Evolutionary conservation across 1,140 invertebrate genomes (phyloP).

Genomic region (Andricus grossulariae): DNA sequence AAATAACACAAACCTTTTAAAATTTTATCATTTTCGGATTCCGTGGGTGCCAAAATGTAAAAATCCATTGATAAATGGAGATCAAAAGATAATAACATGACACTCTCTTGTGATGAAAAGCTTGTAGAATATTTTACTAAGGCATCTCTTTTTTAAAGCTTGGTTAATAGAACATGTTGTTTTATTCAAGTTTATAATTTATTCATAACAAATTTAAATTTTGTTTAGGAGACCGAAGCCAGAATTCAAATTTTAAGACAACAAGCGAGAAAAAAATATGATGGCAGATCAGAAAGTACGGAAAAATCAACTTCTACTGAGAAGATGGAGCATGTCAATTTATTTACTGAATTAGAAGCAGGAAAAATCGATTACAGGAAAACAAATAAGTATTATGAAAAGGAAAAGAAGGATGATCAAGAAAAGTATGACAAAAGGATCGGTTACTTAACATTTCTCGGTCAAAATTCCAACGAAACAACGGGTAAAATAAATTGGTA

Average conservation of each 20-base stretch:
- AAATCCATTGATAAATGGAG: no score
- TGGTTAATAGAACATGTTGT: no score
- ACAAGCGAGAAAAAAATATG: constrained; percentile 75
- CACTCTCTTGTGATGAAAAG: no score
- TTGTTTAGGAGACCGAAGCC: constrained; percentile 88
- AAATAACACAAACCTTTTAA: no score
- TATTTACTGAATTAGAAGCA: constrained; percentile 92
- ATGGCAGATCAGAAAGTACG: constrained; percentile 5
- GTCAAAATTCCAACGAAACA: constrained; percentile 93
- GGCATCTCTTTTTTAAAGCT: no score
- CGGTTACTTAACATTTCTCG: constrained; percentile 96
- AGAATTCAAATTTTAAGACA: constrained; percentile 85
- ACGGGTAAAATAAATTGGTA: constrained; percentile 90
- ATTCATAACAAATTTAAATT: constrained; percentile 38
- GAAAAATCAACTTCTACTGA: constrained; percentile 67
- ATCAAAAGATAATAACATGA: no score
- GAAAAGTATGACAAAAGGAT: constrained; percentile 99
- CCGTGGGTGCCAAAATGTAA: no score
- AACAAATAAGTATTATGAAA: constrained; percentile 92
- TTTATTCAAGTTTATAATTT: neutral
- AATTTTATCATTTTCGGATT: no score
- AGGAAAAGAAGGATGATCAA: constrained; percentile 92
- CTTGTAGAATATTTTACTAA: no score
- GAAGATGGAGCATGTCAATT: constrained; percentile 86
- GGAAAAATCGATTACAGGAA: constrained; percentile 79